phyloP scores from a whole-genome alignment of 2,113 vertebrate genomes.

The Gallinago undulata region DNA sequence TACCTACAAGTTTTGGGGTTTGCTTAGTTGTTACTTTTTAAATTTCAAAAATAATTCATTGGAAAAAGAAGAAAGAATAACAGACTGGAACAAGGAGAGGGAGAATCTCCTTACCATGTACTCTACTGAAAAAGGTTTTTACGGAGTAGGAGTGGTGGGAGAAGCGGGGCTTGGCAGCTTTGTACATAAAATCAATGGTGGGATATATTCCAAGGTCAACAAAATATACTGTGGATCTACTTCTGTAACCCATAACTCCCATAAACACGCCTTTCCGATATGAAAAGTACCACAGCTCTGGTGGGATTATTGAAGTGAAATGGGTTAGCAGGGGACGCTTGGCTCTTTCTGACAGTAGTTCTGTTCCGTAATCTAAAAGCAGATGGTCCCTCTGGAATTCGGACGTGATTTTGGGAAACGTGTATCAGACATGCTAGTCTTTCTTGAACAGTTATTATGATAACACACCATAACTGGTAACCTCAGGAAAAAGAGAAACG shows the following conservation, averaged over 20 bases:
- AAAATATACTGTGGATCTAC: neutral
- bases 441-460: neutral
- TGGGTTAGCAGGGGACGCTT: neutral
- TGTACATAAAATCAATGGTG: neutral
- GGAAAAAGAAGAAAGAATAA: neutral
- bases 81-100: neutral
- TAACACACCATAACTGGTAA: neutral
- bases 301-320: neutral
- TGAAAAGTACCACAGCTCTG: neutral
- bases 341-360: neutral
- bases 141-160: neutral
- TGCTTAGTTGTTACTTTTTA: neutral
- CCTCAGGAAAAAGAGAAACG: neutral
- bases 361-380: neutral
- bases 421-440: neutral
- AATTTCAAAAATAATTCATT: neutral
- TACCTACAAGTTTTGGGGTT: neutral
- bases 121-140: neutral
- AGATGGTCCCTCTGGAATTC: neutral
- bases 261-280: neutral
- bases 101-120: neutral
- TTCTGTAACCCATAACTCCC: neutral
- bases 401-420: neutral
- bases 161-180: neutral
- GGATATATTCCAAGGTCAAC: conserved; percentile 30